Evolutionary conservation across 2,797 vertebrate species (phyloP).

Genomic region (Columba guinea): DNA sequence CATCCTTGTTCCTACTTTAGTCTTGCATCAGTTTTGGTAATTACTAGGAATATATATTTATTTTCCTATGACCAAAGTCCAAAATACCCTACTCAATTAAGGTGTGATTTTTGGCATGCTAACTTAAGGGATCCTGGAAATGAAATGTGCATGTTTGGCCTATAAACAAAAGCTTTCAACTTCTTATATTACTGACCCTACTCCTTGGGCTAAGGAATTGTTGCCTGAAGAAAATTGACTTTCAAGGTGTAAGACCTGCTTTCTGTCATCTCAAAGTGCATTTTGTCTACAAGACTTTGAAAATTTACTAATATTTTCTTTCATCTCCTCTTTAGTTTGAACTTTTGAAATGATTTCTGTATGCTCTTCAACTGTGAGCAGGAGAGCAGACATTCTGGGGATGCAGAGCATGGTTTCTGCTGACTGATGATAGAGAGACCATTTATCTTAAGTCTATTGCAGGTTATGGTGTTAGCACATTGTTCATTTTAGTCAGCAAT

Average conservation of each 20-base stretch:
- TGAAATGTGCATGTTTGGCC: background rate
- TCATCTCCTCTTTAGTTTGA: background rate
- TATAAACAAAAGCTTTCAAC: background rate
- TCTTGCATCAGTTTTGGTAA: background rate
- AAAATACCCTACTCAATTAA: background rate
- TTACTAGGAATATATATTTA: background rate
- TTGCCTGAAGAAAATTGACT: background rate
- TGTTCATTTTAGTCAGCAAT: background rate
- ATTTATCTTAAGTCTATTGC: fast-evolving
- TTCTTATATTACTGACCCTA: background rate
- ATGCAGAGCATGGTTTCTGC: background rate
- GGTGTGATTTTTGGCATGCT: background rate
- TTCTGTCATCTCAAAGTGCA: background rate
- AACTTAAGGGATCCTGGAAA: background rate
- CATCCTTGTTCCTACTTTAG: background rate
- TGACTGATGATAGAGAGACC: background rate
- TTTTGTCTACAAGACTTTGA: background rate
- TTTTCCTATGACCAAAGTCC: background rate
- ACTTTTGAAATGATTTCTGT: background rate
- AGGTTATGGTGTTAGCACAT: fast-evolving
- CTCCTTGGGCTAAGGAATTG: background rate
- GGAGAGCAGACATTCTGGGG: background rate
- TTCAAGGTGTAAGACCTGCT: background rate
- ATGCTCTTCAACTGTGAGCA: background rate
- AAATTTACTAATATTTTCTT: background rate